These are phyloP conservation scores for Cyclophora punctaria DNA, from an alignment of 2,888 invertebrate species.

Conservation along the genomic window DNA sequence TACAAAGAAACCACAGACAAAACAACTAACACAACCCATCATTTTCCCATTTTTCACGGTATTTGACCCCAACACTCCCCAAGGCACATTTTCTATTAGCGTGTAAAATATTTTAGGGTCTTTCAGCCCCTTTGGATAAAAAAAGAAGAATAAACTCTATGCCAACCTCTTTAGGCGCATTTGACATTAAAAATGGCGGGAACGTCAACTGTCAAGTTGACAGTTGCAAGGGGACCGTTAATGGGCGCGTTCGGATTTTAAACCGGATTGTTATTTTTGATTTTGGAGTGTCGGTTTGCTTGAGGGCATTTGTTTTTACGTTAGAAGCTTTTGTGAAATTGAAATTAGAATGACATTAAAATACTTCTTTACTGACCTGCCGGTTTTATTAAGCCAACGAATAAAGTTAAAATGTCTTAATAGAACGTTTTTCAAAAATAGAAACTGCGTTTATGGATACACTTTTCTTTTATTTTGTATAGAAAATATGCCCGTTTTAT, in stretches of 20 bases:
- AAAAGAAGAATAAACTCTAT: conserved; percentile 22
- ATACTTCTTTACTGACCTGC: no score
- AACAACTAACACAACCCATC: conserved; percentile 28
- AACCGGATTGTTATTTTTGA: conserved; percentile 54
- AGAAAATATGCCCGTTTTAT: no score
- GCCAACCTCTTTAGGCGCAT: conserved; percentile 9
- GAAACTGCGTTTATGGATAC: no score
- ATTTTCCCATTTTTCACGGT: conserved; percentile 60
- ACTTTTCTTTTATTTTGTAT: no score
- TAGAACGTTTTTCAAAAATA: no score
- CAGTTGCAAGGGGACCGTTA: conserved; percentile 47
- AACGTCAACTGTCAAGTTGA: conserved; percentile 61
- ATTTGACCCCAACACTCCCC: conserved; percentile 44
- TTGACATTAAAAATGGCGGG: conserved; percentile 25
- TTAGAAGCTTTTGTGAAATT: no score
- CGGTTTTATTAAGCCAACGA: no score
- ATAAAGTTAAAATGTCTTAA: no score
- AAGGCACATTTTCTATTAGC: conserved; percentile 47
- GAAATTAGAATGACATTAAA: no score
- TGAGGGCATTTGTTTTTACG: conserved; percentile 16
- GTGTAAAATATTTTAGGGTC: conserved; percentile 51
- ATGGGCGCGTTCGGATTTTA: conserved; percentile 51
- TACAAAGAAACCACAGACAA: not conserved
- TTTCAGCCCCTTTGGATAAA: conserved; percentile 18
- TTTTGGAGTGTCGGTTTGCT: conserved; percentile 25